phyloP scores from a whole-genome alignment of 1,140 invertebrate genomes.

The Bombus difficillimus region DNA sequence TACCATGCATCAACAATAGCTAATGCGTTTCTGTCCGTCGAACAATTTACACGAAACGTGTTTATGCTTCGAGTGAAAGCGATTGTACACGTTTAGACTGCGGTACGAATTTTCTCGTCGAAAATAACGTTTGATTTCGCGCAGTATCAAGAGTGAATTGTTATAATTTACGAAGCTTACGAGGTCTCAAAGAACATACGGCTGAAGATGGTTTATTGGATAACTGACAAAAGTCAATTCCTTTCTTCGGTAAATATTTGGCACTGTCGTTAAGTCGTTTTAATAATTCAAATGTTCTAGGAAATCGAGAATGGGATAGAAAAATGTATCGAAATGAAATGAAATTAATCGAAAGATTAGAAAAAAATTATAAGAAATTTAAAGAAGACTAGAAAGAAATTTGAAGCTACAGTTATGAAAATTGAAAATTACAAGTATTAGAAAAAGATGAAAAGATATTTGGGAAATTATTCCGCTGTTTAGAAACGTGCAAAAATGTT shows the following conservation, averaged over 20 bases:
- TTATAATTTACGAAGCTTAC: background rate
- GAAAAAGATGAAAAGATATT: too few relatives aligned
- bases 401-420: too few relatives aligned
- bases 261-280: background rate
- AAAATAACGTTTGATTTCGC: constrained; percentile 3
- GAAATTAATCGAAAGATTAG: too few relatives aligned
- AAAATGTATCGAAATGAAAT: too few relatives aligned
- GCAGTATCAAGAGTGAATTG: background rate
- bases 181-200: background rate
- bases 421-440: too few relatives aligned
- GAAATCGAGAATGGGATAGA: too few relatives aligned
- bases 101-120: background rate
- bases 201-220: background rate
- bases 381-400: too few relatives aligned
- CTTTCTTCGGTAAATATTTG: background rate
- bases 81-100: background rate
- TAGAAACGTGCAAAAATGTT: too few relatives aligned
- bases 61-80: background rate
- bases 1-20: background rate
- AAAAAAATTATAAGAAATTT: too few relatives aligned
- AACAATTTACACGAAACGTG: background rate
- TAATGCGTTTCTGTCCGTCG: background rate
- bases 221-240: background rate
- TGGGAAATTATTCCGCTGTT: too few relatives aligned
- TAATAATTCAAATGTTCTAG: background rate